Evolutionary conservation across 2,113 vertebrate genomes (phyloP), one percentile per base, ranked within the genome.

Genomic region (Sander lucioperca): DNA sequence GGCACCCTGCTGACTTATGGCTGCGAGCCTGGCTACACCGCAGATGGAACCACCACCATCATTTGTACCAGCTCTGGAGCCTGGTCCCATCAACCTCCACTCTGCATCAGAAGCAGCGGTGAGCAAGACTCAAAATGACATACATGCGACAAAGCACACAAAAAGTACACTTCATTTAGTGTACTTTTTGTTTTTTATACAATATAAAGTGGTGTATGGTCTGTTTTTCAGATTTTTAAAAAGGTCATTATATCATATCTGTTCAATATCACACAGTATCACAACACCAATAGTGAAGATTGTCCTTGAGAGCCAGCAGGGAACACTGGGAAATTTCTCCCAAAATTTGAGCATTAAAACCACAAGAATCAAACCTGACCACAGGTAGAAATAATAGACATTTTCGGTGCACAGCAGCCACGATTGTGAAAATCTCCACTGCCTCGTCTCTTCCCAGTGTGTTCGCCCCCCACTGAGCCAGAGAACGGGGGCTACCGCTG

Each of bases 401-500:
- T 74, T 73, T 73, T 45, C 18, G 36, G 13, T 11, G 18, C 50
- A 33, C 50, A 15, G n/a, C 43, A 76, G 62, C 64, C 3, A 21
- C 25, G 36, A n/a, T 23, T 36, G 3, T 45, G 65, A 21, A 47
- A 47, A 57, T n/a, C 21, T 48, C 45, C 43, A 0, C 16, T 9
- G 3, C 5, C 13, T 58, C 61, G n/a, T 33, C 43, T 74, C 16
- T 57, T 69, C 48, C 3, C 91, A 99, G 98, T 96, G 82, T 99
- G 98, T 91, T 95, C 95, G 30, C 96, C 96, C 50, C 98, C 98
- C 8, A 97, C 97, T 0, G 95, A 97, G 80, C 98, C 98, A 30
- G 97, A 99, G 91, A 99, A 99, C 88, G 98, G 98, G 54, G 97
- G 97, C 86, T 99, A 98, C 85, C 95, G 96, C 82, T 99, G 98